Conservation (phyloP, 2,113 vertebrate genomes). For the Tinamus guttatus region DNA sequence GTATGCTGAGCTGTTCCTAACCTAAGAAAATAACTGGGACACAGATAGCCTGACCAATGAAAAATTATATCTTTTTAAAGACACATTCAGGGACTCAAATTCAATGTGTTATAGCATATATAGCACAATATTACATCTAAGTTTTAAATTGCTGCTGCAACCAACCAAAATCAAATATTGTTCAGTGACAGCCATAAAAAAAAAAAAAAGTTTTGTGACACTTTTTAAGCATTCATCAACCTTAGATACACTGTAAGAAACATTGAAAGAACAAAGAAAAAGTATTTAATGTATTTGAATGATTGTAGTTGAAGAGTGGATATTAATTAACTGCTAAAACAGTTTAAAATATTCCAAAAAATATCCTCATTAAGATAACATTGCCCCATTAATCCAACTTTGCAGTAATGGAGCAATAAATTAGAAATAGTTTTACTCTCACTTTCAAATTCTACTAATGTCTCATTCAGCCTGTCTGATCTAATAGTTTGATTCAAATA, state of each 20-base stretch:
- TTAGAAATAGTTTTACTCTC: not conserved
- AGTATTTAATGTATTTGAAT: not conserved
- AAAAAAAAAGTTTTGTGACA: not conserved
- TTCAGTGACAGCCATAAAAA: not conserved
- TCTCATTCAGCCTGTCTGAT: not conserved
- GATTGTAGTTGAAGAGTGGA: accelerated
- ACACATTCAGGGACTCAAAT: not conserved
- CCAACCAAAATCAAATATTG: not conserved
- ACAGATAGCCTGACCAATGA: accelerated
- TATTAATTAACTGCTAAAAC: not conserved
- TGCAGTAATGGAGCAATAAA: not conserved
- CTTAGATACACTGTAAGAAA: not conserved
- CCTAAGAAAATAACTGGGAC: not conserved
- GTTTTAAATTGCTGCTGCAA: not conserved
- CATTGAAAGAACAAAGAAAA: not conserved
- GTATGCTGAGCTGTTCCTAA: not conserved
- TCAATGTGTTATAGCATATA: not conserved
- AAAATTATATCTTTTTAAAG: not conserved
- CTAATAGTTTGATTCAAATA: not conserved
- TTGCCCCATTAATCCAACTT: not conserved
- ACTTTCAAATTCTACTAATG: not conserved
- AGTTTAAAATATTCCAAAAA: not conserved
- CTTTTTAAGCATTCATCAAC: not conserved
- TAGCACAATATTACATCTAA: not conserved
- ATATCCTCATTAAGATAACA: not conserved